Percentiles rank a stretch among this genome's conserved stretches.
These are phyloP conservation scores for Myopa testacea DNA, from an alignment of 2,888 invertebrate genomes.

Conservation along the genomic window DNA sequence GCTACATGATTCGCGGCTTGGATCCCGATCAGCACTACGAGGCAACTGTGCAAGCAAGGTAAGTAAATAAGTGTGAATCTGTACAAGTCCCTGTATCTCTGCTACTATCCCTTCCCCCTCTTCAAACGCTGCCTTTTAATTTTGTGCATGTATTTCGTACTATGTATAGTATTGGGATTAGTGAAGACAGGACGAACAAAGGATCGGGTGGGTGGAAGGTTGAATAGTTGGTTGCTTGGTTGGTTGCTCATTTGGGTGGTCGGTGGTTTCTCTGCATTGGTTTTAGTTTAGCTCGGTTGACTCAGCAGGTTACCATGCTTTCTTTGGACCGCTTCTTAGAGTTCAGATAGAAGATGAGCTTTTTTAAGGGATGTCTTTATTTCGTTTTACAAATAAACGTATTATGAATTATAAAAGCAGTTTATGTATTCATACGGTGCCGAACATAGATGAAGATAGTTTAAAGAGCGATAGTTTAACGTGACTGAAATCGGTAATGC, in stretches of 20 bases:
- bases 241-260: no score
- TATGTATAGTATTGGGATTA: no score
- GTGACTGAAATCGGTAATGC: no score
- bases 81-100: not conserved
- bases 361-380: not conserved
- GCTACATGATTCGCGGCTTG: slow-evolving; percentile 75
- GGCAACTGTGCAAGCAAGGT: slow-evolving; percentile 75
- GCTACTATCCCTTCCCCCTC: not conserved
- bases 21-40: slow-evolving; percentile 77
- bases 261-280: not conserved
- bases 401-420: no score
- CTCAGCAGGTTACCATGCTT: no score
- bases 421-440: no score
- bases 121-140: not conserved
- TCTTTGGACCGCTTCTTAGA: no score
- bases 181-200: no score
- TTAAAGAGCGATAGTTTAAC: no score
- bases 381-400: not conserved
- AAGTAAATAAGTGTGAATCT: slow-evolving; percentile 47
- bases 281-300: not conserved
- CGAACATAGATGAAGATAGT: no score
- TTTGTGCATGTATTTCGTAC: not conserved
- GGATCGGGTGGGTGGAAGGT: no score
- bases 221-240: no score
- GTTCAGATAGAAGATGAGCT: not conserved